A percentile compares a stretch with the other conserved stretches of the same genome.
Conservation (phyloP, 1,140 invertebrate species). For the Rhagoletis zephyria region DNA sequence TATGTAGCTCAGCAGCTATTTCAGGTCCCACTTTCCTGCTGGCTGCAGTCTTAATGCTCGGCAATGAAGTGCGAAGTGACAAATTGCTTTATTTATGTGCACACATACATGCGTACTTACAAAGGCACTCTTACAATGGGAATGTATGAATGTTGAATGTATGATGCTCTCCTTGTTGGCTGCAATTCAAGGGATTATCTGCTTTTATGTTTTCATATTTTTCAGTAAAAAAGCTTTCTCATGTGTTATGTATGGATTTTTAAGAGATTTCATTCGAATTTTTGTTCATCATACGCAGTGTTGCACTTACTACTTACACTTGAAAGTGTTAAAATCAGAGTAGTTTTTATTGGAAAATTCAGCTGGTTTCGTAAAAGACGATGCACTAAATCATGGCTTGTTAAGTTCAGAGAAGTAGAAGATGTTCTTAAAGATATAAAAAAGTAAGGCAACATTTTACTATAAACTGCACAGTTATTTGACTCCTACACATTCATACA, state of each 20-base stretch:
- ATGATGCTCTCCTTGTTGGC: background rate
- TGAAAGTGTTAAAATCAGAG: constrained; percentile 21
- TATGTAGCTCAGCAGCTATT: background rate
- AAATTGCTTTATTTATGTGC: constrained; percentile 46
- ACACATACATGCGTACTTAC: background rate
- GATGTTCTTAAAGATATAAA: background rate
- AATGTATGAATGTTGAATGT: background rate
- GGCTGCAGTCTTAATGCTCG: constrained; percentile 32
- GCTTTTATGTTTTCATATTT: constrained; percentile 40
- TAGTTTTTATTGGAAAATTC: constrained; percentile 9
- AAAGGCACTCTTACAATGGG: background rate
- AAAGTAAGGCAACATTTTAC: background rate
- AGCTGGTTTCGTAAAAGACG: background rate
- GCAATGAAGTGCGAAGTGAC: constrained; percentile 46
- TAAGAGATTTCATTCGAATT: constrained; percentile 1
- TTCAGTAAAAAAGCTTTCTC: background rate
- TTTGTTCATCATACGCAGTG: constrained; percentile 30
- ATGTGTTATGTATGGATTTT: constrained; percentile 32
- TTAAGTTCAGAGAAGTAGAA: background rate
- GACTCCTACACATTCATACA: background rate
- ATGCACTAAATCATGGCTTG: background rate
- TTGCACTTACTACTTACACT: background rate
- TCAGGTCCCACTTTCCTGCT: background rate
- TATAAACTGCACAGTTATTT: background rate
- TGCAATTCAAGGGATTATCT: constrained; percentile 33